Evolutionary conservation across 2,797 vertebrate genomes (phyloP).

Genomic region (Myripristis murdjan): DNA sequence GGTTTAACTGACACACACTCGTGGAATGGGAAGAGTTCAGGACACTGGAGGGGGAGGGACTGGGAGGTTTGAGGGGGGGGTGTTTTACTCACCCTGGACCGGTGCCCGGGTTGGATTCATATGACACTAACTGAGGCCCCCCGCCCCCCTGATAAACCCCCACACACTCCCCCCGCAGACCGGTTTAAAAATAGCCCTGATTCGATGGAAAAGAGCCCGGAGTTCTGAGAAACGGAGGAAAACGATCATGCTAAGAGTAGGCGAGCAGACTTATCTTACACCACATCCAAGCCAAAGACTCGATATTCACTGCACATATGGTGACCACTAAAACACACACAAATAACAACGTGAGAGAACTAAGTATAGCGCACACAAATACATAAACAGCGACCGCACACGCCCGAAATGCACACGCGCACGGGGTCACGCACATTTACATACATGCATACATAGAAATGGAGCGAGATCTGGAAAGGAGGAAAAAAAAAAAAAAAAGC

Average conservation of each 20-base stretch:
- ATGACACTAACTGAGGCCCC: constrained; percentile 72
- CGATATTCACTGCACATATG: constrained; percentile 66
- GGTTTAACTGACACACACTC: constrained; percentile 69
- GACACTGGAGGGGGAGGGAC: constrained; percentile 27
- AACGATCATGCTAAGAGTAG: constrained; percentile 65
- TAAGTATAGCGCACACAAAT: not conserved
- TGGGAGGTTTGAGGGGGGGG: constrained; percentile 59
- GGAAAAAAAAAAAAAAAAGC: too few species aligned
- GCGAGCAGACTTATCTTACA: constrained; percentile 73
- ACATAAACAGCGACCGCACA: constrained; percentile 4
- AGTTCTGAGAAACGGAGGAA: constrained; percentile 79
- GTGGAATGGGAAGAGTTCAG: constrained; percentile 59
- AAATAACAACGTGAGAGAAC: constrained; percentile 47
- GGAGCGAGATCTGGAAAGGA: constrained; percentile 23
- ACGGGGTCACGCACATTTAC: constrained; percentile 34
- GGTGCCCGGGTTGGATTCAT: constrained; percentile 79
- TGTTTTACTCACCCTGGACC: constrained; percentile 75
- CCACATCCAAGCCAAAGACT: constrained; percentile 55
- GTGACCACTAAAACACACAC: constrained; percentile 59
- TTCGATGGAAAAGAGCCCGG: constrained; percentile 72
- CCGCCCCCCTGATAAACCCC: constrained; percentile 34
- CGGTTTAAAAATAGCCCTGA: constrained; percentile 83
- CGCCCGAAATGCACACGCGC: constrained; percentile 3
- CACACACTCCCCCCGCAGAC: constrained; percentile 29
- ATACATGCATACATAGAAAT: not conserved